Percentiles rank a stretch among this genome's conserved stretches.
Evolutionary conservation across 2,888 invertebrate genomes (phyloP).

Genomic region (Tryphoninae sp.): DNA sequence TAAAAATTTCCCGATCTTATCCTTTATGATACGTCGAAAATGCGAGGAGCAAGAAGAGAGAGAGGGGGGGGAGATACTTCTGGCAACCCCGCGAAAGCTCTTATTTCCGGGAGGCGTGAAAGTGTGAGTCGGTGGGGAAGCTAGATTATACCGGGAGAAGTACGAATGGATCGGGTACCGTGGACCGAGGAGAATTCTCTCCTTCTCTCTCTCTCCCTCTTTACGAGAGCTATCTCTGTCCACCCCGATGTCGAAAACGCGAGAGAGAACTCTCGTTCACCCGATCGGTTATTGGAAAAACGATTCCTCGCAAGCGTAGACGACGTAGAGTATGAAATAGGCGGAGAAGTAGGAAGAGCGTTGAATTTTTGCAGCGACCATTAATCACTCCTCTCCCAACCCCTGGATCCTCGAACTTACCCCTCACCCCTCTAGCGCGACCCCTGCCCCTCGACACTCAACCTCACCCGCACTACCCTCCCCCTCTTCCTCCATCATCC

Average conservation of each 20-base stretch:
- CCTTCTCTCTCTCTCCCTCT: too few species aligned
- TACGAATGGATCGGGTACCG: constrained; percentile 35
- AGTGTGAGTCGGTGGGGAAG: constrained; percentile 30
- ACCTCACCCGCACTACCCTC: too few species aligned
- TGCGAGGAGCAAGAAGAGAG: too few species aligned
- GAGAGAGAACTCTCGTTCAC: not conserved
- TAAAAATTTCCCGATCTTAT: too few species aligned
- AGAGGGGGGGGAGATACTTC: constrained; percentile 2
- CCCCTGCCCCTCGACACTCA: too few species aligned
- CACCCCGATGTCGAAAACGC: constrained; percentile 17
- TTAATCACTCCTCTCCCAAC: constrained; percentile 45
- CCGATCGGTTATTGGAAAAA: constrained; percentile 62
- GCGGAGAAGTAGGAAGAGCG: constrained; percentile 49
- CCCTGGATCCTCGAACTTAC: not conserved
- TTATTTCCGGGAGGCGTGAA: constrained; percentile 29
- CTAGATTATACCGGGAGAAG: constrained; percentile 29
- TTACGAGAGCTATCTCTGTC: constrained; percentile 52
- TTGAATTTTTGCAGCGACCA: constrained; percentile 52
- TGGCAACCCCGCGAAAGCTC: constrained; percentile 40
- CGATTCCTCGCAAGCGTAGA: constrained; percentile 55
- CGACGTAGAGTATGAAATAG: constrained; percentile 54
- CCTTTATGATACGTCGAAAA: too few species aligned
- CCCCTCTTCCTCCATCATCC: too few species aligned
- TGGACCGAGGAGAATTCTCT: constrained; percentile 6
- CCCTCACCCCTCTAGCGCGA: not conserved